Conservation (phyloP, 1,140 invertebrate genomes). For the Samia ricini region DNA sequence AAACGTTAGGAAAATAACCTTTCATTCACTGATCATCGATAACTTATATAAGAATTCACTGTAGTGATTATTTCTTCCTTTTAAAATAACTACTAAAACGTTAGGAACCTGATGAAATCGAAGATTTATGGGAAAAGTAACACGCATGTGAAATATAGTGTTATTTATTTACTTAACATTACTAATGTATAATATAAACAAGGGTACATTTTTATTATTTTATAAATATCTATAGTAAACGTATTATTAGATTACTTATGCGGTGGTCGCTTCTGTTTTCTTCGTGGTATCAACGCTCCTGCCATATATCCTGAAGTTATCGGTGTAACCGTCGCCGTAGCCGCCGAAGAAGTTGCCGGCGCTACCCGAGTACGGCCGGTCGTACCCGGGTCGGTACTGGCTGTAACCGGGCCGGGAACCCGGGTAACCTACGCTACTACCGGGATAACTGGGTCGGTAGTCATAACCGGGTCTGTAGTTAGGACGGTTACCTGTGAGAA, state of each 20-base stretch:
- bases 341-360: slow-evolving; percentile 45
- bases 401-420: slow-evolving; percentile 41
- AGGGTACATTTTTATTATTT: neutral
- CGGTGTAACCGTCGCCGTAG: slow-evolving; percentile 45
- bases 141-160: neutral
- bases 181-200: neutral
- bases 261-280: slow-evolving; percentile 12
- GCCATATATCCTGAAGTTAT: slow-evolving; percentile 43
- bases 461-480: slow-evolving; percentile 45
- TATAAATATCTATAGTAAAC: neutral
- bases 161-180: neutral
- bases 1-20: too few relatives aligned
- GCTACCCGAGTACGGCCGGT: slow-evolving; percentile 37
- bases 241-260: neutral
- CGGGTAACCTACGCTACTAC: slow-evolving; percentile 18
- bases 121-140: too few relatives aligned
- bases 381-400: slow-evolving; percentile 38
- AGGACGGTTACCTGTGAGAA: slow-evolving; percentile 48
- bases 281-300: slow-evolving; percentile 45
- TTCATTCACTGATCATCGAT: too few relatives aligned
- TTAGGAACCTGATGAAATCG: too few relatives aligned
- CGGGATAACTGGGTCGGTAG: slow-evolving; percentile 27
- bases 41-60: too few relatives aligned
- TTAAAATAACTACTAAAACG: too few relatives aligned
- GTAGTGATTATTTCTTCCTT: too few relatives aligned